Evolutionary conservation across 1,140 invertebrate species (phyloP), one percentile per base, ranked within the genome.

Genomic region (Triops cancriformis): DNA sequence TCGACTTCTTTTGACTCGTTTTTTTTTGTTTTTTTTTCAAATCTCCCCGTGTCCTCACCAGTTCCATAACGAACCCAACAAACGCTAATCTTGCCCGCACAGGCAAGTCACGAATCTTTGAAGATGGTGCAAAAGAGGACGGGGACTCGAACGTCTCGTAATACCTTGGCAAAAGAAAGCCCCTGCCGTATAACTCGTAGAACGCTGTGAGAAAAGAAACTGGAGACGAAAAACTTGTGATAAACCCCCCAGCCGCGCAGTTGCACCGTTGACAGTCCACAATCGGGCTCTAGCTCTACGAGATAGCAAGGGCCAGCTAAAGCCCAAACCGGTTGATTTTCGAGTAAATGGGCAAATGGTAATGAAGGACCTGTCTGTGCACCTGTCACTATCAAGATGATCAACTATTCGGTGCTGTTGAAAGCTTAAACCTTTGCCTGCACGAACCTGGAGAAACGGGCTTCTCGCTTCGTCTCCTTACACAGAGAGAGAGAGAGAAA

Each of bases 371-470:
- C 51, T 64, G 51, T 23, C 51, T 64, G 51, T 64, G 51, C 51
- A 64, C 51, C 51, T 64, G 51, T 64, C 51, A 64, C n/a, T 64
- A 64, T 64, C 51, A 64, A 64, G 51, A 64, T 64, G 51, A 64
- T 64, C 51, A 64, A 64, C 51, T 64, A 64, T 64, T 64, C 51
- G 18, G 51, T 64, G 23, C 51, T 23, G 51, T 64, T 64, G 51
- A 64, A 64, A 64, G 51, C 51, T 64, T 23, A 64, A 23, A 23
- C 51, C 51, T 64, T 64, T 23, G 51, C 51, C 3, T 64, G 51
- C 51, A 64, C 51, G 51, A 64, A 64, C 18, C 9, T 64, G 18
- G 51, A 64, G 51, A 64, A 64, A 14, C 23, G 51, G 51, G 10
- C 51, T 64, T 64, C 51, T 64, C 51, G 51, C 51, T 64, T 64